These are phyloP conservation scores for Numenius phaeopus DNA, from an alignment of 2,797 vertebrate species.

Conservation along the genomic window DNA sequence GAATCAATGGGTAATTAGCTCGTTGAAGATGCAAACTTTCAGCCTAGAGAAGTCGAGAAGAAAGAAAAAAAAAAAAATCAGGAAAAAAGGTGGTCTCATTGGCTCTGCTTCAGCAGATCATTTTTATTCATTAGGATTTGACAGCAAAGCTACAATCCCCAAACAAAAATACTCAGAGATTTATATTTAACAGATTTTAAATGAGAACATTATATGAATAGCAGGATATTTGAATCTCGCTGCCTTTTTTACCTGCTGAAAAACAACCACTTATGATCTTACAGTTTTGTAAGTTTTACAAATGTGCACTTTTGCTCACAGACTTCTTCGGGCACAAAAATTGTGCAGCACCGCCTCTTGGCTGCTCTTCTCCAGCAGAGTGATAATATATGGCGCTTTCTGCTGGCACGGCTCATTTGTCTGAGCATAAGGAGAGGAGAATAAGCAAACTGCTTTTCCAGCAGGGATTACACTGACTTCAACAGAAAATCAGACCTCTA, in stretches of 20 bases:
- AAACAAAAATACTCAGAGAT: neutral
- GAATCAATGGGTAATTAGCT: neutral
- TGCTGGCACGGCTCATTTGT: neutral
- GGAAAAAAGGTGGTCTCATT: neutral
- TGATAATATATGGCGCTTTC: neutral
- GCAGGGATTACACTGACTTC: neutral
- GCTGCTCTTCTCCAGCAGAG: neutral
- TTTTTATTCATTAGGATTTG: neutral
- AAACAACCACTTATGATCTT: neutral
- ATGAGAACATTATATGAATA: neutral
- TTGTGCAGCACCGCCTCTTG: neutral
- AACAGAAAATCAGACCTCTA: conserved; percentile 6
- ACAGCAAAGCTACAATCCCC: neutral
- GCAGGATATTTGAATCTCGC: neutral
- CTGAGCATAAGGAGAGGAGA: conserved; percentile 9
- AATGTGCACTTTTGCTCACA: fast-evolving
- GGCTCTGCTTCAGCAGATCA: neutral
- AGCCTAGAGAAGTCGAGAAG: neutral
- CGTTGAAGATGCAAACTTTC: neutral
- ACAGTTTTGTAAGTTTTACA: neutral
- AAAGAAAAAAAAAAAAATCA: neutral
- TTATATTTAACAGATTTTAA: neutral
- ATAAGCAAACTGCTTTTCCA: neutral
- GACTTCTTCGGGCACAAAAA: neutral
- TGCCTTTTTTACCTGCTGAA: neutral